Conservation (phyloP, 2,888 invertebrate species). For the Anthoptus insignis region DNA sequence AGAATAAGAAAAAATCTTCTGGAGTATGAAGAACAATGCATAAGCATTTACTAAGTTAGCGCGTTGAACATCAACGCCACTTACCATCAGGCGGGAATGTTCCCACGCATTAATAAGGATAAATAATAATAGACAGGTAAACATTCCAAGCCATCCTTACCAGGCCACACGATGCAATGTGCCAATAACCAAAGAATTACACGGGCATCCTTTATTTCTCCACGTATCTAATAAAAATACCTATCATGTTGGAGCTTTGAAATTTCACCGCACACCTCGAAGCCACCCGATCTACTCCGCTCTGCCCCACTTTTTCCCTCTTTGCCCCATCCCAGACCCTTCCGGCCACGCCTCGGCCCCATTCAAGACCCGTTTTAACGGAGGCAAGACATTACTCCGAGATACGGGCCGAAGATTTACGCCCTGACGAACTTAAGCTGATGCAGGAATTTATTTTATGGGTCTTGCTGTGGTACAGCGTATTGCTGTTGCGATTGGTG, state of each 20-base stretch:
- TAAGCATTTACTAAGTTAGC: too few species aligned
- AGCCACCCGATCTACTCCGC: conserved; percentile 48
- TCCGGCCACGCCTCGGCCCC: conserved; percentile 16
- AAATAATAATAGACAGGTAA: too few species aligned
- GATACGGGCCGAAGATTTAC: conserved; percentile 60
- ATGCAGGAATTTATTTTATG: conserved; percentile 48
- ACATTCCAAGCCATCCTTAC: too few species aligned
- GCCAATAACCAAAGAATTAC: conserved; percentile 37
- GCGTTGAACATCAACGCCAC: too few species aligned
- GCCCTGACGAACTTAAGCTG: conserved; percentile 53
- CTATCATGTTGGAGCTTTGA: conserved; percentile 67
- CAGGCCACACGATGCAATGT: conserved; percentile 1
- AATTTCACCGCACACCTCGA: conserved; percentile 61
- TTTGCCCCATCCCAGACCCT: conserved; percentile 9
- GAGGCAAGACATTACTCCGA: conserved; percentile 64
- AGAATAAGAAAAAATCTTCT: too few species aligned
- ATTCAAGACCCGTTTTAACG: conserved; percentile 50
- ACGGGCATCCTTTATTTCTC: conserved; percentile 46
- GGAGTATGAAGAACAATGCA: too few species aligned
- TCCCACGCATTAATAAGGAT: too few species aligned
- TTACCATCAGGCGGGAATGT: too few species aligned
- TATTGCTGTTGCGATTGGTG: conserved; percentile 2
- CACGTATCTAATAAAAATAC: conserved; percentile 66
- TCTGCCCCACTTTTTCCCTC: conserved; percentile 21
- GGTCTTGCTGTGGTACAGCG: conserved; percentile 26